Base-by-base conservation (phyloP, 2,113 vertebrate genomes). In the Taxidea taxus region DNA sequence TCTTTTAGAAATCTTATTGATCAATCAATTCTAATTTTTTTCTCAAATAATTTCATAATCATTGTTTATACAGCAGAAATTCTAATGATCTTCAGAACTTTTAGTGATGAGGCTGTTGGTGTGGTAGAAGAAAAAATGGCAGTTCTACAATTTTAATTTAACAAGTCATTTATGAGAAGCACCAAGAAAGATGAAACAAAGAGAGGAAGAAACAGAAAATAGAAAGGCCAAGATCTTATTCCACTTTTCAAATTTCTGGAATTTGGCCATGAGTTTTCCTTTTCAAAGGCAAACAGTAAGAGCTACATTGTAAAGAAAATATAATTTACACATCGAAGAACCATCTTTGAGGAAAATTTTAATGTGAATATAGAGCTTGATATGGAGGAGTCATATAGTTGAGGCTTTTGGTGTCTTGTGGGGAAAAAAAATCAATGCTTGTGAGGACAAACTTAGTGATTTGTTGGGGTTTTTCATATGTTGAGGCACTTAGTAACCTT, bases 1-100 rank as follows among this genome's bases (percentile, higher is more conserved):
- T 91, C 21, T 75, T 96, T 97, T 74, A 39, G 68, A 95, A 95
- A 72, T 84, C 6, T 60, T 44, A 25, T 16, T 72, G 80, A 92
- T 88, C 20, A 54, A 66, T 49, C 56, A 2, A 90, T 85, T 86
- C 47, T 37, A 49, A 44, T 51, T 94, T 37, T 11, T 31, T 72
- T 49, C 23, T 39, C 21, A 82, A 39, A 74, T 96, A 74, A 92
- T 66, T 95, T 90, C 16, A 58, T 91, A 70, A 60, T 64, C 80
- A 7, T 74, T 92, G 20, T 94, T 97, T 84, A 81, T 89, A 64
- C 47, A 78, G 37, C 77, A 16, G 14, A 78, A 56, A 68, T 37
- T 51, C 37, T 91, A 56, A 94, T 86, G 82, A 72, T 44, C 4
- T 70, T 95, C 82, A 68, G 31, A 62, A 27, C 20, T 44, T 77